Base-by-base conservation (phyloP, 2,888 invertebrate species). In the Coremacera marginata region DNA sequence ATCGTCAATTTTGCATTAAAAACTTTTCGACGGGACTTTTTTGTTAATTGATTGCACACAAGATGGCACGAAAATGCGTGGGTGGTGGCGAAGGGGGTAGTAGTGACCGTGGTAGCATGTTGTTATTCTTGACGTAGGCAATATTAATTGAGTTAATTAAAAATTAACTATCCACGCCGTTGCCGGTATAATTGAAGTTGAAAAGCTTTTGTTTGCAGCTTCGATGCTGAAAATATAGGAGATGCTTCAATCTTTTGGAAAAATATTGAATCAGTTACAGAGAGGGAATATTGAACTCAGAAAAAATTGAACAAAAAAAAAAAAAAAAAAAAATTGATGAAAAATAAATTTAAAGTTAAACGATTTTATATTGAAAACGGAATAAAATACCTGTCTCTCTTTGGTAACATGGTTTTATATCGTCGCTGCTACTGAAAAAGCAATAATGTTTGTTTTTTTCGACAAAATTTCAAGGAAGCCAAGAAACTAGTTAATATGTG, bases 1-100 rank as follows among this genome's bases (percentile, higher is more conserved):
- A 84, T 84, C 83, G 84, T 84, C 82, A 86, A 86, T 85, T 85
- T 84, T 81, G 85, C 84, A 83, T 84, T 84, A 82, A 84, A 44
- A 84, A 57, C 57, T 82, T 83, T 82, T 70, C 75, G 67, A 77
- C 75, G 37, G 37, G 55, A 14, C 27, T 60, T 71, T 71, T 55
- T 52, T 22, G 74, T 67, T 72, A 74, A 74, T 74, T 74, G 74
- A 60, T 71, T 52, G 70, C 75, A 14, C 31, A 49, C 65, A 62
- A 63, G 70, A 68, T 63, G 52, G 63, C 70, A 55, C 44, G 7
- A 44, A 11, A 44, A 44, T 44, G 44, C 44, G 14, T 44, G 44
- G 14, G 44, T 14, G 14, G 1, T 44, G 44, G 11, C 14, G 57
- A 3, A 31, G n/a, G n/a, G n/a, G n/a, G n/a, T n/a, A n/a, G n/a